These are phyloP conservation scores for Melanostoma scalare DNA, from an alignment of 2,888 invertebrate species.

Conservation along the genomic window DNA sequence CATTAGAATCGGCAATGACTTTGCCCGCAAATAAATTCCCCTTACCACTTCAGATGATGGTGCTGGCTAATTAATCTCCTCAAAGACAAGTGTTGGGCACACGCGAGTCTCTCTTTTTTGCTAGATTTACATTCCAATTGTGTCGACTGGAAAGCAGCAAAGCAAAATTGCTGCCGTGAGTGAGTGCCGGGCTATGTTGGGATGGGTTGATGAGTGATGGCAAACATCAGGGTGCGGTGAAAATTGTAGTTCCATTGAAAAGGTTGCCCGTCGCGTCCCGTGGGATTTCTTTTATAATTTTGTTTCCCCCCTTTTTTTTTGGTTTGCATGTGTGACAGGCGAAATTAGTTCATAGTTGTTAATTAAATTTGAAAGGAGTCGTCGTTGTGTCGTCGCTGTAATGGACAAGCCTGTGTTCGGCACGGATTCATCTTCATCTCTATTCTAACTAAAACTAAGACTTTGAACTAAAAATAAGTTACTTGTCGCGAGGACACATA, in stretches of 20 bases:
- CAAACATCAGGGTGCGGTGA: neutral
- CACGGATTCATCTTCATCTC: constrained; percentile 48
- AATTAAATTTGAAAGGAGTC: constrained; percentile 80
- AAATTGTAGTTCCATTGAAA: constrained; percentile 43
- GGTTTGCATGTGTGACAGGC: constrained; percentile 67
- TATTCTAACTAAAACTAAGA: constrained; percentile 61
- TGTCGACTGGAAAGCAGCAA: constrained; percentile 18
- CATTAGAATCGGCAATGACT: constrained; percentile 73
- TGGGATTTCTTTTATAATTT: constrained; percentile 32
- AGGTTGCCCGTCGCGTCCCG: constrained; percentile 33
- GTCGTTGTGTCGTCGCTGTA: constrained; percentile 64
- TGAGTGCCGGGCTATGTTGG: constrained; percentile 20
- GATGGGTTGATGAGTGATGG: constrained; percentile 26
- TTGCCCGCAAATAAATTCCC: constrained; percentile 70
- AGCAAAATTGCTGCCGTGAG: no score
- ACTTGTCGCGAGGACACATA: constrained; percentile 42
- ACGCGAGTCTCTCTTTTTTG: neutral
- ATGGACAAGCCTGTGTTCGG: constrained; percentile 47
- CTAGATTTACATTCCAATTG: constrained; percentile 63
- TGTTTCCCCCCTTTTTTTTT: neutral
- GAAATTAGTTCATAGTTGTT: constrained; percentile 81
- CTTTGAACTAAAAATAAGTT: constrained; percentile 68
- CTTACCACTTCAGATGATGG: constrained; percentile 28
- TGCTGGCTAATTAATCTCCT: constrained; percentile 67
- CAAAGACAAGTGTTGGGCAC: constrained; percentile 66